Conservation (phyloP, 1,140 invertebrate genomes). For the Drosophila baimaii region DNA sequence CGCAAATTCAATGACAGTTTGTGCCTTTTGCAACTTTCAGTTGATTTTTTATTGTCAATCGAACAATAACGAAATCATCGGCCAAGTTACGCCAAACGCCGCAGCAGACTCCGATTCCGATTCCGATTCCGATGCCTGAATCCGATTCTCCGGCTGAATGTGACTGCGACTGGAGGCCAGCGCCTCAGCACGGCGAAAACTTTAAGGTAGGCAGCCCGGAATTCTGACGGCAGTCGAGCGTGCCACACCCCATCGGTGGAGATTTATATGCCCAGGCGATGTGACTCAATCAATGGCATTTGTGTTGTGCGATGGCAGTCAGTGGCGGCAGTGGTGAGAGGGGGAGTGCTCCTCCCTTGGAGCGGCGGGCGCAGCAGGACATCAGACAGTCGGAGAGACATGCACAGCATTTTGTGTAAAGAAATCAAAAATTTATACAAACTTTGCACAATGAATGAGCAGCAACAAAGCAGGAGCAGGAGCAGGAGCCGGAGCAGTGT, state of each 20-base stretch:
- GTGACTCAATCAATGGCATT: slow-evolving; percentile 82
- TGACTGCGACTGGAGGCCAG: background rate
- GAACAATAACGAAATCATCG: slow-evolving; percentile 83
- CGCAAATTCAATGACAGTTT: slow-evolving; percentile 76
- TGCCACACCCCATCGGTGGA: slow-evolving; percentile 79
- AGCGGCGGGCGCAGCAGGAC: slow-evolving; percentile 49
- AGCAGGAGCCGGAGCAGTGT: background rate
- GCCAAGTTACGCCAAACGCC: slow-evolving; percentile 80
- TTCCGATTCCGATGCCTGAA: background rate
- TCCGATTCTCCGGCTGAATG: slow-evolving; percentile 14
- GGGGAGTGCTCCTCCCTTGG: slow-evolving; percentile 1
- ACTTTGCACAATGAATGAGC: slow-evolving; percentile 82
- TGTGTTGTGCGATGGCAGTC: slow-evolving; percentile 68
- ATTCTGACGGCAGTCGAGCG: slow-evolving; percentile 48
- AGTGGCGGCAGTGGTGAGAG: slow-evolving; percentile 8
- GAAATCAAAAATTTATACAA: slow-evolving; percentile 83
- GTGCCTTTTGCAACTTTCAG: slow-evolving; percentile 79
- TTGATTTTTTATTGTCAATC: slow-evolving; percentile 83
- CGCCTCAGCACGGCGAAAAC: slow-evolving; percentile 72
- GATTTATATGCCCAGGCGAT: slow-evolving; percentile 82
- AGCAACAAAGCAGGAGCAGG: slow-evolving; percentile 68
- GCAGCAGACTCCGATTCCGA: slow-evolving; percentile 33
- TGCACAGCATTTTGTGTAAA: slow-evolving; percentile 82
- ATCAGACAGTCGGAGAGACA: slow-evolving; percentile 69
- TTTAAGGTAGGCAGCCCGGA: slow-evolving; percentile 74